phyloP scores from a whole-genome alignment of 2,888 invertebrate genomes.

The Drosophila borborema region DNA sequence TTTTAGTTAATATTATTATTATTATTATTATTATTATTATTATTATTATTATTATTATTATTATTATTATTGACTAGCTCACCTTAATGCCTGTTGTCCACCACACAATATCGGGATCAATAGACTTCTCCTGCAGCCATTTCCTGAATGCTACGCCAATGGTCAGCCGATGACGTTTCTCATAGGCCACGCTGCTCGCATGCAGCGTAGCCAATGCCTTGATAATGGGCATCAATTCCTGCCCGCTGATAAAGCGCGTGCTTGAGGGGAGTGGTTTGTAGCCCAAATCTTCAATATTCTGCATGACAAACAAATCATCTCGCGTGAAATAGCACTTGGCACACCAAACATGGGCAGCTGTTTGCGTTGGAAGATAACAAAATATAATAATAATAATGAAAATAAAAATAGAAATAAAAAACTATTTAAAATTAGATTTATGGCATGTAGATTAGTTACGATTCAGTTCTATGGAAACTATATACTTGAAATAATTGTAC shows the following conservation, averaged over 20 bases:
- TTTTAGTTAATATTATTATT: neutral
- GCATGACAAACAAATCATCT: constrained; percentile 83
- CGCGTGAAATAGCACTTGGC: constrained; percentile 83
- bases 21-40: no score
- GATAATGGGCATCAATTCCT: constrained; percentile 81
- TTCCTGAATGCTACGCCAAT: constrained; percentile 69
- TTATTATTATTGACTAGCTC: neutral
- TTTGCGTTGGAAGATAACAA: neutral
- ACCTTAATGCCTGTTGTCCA: constrained; percentile 76
- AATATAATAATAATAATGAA: neutral
- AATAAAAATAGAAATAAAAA: neutral
- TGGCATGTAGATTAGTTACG: neutral
- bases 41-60: neutral
- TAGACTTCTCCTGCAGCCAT: constrained; percentile 69
- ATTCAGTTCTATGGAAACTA: neutral
- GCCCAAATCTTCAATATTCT: constrained; percentile 82
- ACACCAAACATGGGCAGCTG: constrained; percentile 75
- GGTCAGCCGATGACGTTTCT: constrained; percentile 66
- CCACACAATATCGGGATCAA: constrained; percentile 69
- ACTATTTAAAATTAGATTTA: neutral
- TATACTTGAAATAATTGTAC: neutral
- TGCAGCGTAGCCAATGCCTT: constrained; percentile 84
- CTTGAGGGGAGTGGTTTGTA: constrained; percentile 58
- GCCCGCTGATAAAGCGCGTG: constrained; percentile 66
- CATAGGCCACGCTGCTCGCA: constrained; percentile 84